Conservation (phyloP, 2,888 invertebrate species). For the Eumerus sabulonum region DNA sequence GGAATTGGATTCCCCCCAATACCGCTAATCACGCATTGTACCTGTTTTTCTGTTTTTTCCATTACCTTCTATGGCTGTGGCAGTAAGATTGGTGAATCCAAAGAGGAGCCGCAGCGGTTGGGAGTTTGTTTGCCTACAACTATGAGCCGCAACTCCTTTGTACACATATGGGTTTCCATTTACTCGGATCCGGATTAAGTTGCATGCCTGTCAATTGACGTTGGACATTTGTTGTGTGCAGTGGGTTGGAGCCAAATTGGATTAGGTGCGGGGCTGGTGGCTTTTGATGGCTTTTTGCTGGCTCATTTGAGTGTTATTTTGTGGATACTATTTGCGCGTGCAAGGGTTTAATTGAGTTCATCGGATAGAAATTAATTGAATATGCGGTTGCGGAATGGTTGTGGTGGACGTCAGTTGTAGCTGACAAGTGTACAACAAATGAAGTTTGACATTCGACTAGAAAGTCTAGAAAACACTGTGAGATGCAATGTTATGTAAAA, state of each 20-base stretch:
- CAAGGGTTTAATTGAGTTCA: slow-evolving; percentile 39
- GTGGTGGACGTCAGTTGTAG: too few species aligned
- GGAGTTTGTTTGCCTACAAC: slow-evolving; percentile 25
- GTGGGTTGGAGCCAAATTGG: slow-evolving; percentile 47
- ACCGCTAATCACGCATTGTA: too few species aligned
- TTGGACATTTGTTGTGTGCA: slow-evolving; percentile 2
- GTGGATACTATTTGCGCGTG: slow-evolving; percentile 23
- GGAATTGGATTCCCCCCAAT: too few species aligned
- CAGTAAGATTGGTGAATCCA: not conserved
- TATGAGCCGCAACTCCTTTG: slow-evolving; percentile 7
- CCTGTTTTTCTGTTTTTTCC: too few species aligned
- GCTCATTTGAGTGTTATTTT: slow-evolving; percentile 17
- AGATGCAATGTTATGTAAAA: too few species aligned
- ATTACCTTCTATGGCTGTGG: too few species aligned
- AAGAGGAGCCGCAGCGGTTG: slow-evolving; percentile 6
- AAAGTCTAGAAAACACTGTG: too few species aligned
- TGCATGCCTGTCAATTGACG: slow-evolving; percentile 27
- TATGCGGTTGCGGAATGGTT: too few species aligned
- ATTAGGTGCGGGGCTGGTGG: slow-evolving; percentile 29
- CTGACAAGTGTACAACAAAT: too few species aligned
- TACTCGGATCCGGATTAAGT: slow-evolving; percentile 44
- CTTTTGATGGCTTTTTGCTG: slow-evolving; percentile 25
- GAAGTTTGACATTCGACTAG: too few species aligned
- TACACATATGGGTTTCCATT: slow-evolving; percentile 29
- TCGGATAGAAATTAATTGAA: slow-evolving; percentile 31